Evolutionary conservation across 2,113 vertebrate genomes (phyloP).

Genomic region (Rattus norvegicus): GRCr8 NC_086021.1:183733001-183733500

Average conservation of each 20-base stretch:
- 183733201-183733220: neutral
- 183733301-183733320: no score
- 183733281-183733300: neutral
- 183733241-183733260: neutral
- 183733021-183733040: neutral
- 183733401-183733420: neutral
- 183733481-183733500: neutral
- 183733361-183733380: neutral
- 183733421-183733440: no score
- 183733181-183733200: neutral
- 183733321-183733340: no score
- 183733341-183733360: neutral
- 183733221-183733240: neutral
- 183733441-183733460: no score
- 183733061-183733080: neutral
- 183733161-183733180: neutral
- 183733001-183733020: neutral
- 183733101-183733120: accelerated
- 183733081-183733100: neutral
- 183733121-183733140: neutral
- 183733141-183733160: neutral
- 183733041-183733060: neutral
- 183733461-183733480: neutral
- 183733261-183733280: neutral
- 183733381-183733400: no score